Evolutionary conservation across 2,113 vertebrate genomes (phyloP).

Genomic region (Lampris incognitus): DNA sequence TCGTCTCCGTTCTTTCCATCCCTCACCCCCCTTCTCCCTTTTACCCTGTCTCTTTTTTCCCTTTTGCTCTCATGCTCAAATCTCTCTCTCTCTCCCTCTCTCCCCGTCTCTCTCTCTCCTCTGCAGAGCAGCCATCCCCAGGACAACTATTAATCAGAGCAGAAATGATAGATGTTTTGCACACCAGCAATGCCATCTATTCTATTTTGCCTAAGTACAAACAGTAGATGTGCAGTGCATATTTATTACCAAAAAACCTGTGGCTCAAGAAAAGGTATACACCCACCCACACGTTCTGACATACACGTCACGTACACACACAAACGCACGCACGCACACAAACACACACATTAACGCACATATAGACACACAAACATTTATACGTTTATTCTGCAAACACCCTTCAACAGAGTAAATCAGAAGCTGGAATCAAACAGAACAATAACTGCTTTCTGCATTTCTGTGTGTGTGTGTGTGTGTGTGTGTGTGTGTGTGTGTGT

Average conservation of each 20-base stretch:
- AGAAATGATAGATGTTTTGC: slow-evolving; percentile 84
- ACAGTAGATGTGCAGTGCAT: slow-evolving; percentile 76
- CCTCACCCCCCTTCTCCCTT: not conserved
- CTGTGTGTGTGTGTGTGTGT: slow-evolving; percentile 42
- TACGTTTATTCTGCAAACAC: slow-evolving; percentile 51
- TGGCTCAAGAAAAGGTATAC: slow-evolving; percentile 54
- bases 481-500: slow-evolving; percentile 31
- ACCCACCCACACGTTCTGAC: slow-evolving; percentile 45
- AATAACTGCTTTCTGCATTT: slow-evolving; percentile 47
- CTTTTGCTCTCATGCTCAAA: slow-evolving; percentile 5
- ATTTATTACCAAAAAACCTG: slow-evolving; percentile 64
- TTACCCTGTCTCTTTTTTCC: slow-evolving; percentile 17
- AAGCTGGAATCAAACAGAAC: slow-evolving; percentile 67
- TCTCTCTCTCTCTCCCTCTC: slow-evolving; percentile 22
- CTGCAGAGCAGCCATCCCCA: slow-evolving; percentile 75
- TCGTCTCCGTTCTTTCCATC: not conserved
- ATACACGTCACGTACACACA: slow-evolving; percentile 8
- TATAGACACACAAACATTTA: slow-evolving; percentile 40
- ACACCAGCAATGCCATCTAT: slow-evolving; percentile 81
- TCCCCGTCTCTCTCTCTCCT: slow-evolving; percentile 29
- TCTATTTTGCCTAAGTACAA: slow-evolving; percentile 81
- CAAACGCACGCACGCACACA: slow-evolving; percentile 24
- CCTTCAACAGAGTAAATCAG: slow-evolving; percentile 58
- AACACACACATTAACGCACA: slow-evolving; percentile 17
- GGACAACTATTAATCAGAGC: slow-evolving; percentile 84